A percentile compares a stretch with the other conserved stretches of the same genome.
These are phyloP conservation scores for Peromyscus polionotus DNA, from an alignment of 2,113 vertebrate species.

Conservation along the genomic window DNA sequence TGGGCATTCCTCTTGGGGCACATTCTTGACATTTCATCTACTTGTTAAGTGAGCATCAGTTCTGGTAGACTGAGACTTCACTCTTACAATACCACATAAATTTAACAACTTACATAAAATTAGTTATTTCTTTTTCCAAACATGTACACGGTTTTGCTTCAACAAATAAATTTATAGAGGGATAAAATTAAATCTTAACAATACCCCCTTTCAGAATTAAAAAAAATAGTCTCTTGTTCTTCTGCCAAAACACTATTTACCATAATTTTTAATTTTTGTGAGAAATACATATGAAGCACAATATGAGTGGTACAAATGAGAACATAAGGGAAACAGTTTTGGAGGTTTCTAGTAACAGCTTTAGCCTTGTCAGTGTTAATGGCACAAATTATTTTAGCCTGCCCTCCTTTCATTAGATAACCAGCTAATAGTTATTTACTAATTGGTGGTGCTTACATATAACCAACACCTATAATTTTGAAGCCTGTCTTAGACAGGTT, in stretches of 20 bases:
- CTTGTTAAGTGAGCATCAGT: neutral
- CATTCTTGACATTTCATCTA: neutral
- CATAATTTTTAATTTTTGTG: neutral
- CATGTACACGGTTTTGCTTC: neutral
- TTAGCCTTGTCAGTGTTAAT: neutral
- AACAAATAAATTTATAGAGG: neutral
- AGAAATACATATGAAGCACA: neutral
- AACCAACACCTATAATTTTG: constrained; percentile 67
- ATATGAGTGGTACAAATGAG: neutral
- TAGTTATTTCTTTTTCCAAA: neutral
- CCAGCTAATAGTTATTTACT: constrained; percentile 43
- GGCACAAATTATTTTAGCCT: constrained; percentile 37
- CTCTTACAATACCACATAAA: neutral
- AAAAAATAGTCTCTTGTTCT: neutral
- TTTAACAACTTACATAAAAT: neutral
- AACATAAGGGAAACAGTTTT: neutral
- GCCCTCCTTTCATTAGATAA: constrained; percentile 57
- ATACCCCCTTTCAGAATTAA: neutral
- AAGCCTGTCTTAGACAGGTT: constrained; percentile 40
- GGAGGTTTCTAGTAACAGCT: neutral
- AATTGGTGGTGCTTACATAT: constrained; percentile 48
- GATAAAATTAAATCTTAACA: neutral
- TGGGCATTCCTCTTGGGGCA: neutral
- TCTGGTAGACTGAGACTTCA: neutral
- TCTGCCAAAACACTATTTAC: neutral